These are phyloP conservation scores for Stegostoma tigrinum DNA, from an alignment of 2,113 vertebrate species.

Conservation along the genomic window DNA sequence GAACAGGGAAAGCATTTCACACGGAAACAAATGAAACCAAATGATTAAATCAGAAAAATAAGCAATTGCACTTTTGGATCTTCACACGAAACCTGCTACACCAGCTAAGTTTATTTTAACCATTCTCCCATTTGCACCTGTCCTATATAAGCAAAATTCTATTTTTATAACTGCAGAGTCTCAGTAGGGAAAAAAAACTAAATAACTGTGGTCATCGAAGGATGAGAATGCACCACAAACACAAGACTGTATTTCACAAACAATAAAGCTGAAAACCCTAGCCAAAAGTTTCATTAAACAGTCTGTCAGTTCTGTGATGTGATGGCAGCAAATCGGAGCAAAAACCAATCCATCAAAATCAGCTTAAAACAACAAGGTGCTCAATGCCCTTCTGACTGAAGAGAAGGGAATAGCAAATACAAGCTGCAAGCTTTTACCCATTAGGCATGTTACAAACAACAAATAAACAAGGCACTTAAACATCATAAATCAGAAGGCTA, in stretches of 20 bases:
- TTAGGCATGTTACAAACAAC: constrained; percentile 35
- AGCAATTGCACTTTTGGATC: neutral
- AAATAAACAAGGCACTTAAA: constrained; percentile 37
- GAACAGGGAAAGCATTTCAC: neutral
- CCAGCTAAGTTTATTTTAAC: neutral
- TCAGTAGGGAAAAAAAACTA: neutral
- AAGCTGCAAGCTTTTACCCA: constrained; percentile 35
- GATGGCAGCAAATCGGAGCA: constrained; percentile 31
- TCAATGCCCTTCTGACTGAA: constrained; percentile 30
- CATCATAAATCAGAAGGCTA: constrained; percentile 36
- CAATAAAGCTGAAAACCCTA: constrained; percentile 18
- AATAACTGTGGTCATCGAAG: neutral
- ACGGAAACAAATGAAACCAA: neutral
- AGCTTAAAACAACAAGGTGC: constrained; percentile 36
- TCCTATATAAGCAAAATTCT: neutral
- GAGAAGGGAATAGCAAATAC: constrained; percentile 27
- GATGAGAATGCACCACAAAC: constrained; percentile 15
- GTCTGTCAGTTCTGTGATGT: constrained; percentile 24
- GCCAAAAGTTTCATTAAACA: constrained; percentile 37
- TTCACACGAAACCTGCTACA: neutral
- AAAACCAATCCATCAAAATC: constrained; percentile 36
- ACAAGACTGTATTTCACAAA: constrained; percentile 23
- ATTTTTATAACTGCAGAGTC: neutral
- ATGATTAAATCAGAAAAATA: neutral
- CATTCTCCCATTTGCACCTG: neutral